phyloP scores from a whole-genome alignment of 2,113 vertebrate species.

The Microtus oregoni region DNA sequence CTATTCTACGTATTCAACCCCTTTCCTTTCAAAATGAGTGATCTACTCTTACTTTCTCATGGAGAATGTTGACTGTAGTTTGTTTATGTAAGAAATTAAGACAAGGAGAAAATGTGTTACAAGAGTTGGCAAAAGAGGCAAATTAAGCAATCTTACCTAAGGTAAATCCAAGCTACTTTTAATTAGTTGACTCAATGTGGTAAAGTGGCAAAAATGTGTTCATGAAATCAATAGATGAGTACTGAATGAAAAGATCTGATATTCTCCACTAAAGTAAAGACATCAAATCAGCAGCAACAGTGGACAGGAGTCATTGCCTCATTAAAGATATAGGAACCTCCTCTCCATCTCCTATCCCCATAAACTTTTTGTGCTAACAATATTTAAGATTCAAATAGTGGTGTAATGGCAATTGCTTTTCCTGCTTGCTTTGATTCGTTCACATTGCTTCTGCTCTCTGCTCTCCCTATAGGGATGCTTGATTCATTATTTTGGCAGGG shows the following conservation, averaged over 20 bases:
- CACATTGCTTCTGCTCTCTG: background rate
- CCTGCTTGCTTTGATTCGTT: constrained; percentile 40
- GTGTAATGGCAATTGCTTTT: background rate
- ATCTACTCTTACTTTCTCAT: background rate
- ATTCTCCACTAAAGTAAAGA: constrained; percentile 51
- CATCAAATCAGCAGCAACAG: background rate
- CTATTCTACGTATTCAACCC: background rate
- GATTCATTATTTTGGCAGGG: constrained; percentile 3
- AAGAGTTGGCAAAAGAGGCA: constrained; percentile 23
- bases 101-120: constrained; percentile 21
- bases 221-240: constrained; percentile 54
- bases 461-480: background rate
- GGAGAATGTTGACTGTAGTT: background rate
- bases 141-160: constrained; percentile 36
- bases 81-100: constrained; percentile 57
- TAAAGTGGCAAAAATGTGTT: constrained; percentile 52
- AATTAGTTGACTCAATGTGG: constrained; percentile 18
- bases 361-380: constrained; percentile 30
- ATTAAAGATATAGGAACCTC: constrained; percentile 17
- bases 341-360: background rate
- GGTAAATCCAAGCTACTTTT: constrained; percentile 38
- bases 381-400: constrained; percentile 10
- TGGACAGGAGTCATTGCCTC: constrained; percentile 41
- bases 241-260: constrained; percentile 35
- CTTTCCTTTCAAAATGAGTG: constrained; percentile 8